A percentile compares a stretch with the other conserved stretches of the same genome.
These are phyloP conservation scores for Gallinago solitaria DNA, from an alignment of 2,797 vertebrate genomes.

Conservation along the genomic window DNA sequence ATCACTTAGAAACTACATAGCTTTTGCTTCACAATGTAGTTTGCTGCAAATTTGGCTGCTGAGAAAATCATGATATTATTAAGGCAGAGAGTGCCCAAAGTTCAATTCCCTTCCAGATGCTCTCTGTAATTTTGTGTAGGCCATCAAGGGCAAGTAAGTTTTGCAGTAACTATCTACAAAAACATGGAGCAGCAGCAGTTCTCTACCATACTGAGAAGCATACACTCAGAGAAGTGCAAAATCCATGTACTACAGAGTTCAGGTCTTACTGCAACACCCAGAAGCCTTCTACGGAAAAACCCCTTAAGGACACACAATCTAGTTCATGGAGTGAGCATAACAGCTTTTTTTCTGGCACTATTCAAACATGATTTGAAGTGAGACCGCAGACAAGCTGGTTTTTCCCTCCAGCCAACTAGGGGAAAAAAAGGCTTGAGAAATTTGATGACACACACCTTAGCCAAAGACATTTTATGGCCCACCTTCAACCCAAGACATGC, in stretches of 20 bases:
- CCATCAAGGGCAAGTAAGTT: neutral
- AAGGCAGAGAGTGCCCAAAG: neutral
- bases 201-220: neutral
- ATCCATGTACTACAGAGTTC: neutral
- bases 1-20: neutral
- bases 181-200: neutral
- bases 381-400: neutral
- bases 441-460: neutral
- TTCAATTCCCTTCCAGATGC: neutral
- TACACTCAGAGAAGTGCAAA: neutral
- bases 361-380: neutral
- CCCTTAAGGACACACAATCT: neutral
- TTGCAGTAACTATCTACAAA: neutral
- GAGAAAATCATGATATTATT: neutral
- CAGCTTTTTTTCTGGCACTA: neutral
- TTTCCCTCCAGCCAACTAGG: rapidly evolving
- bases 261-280: neutral
- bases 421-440: neutral
- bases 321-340: neutral
- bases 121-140: neutral
- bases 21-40: neutral
- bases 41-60: neutral
- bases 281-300: neutral
- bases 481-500: neutral
- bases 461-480: neutral